A percentile compares a stretch with the other conserved stretches of the same genome.
Evolutionary conservation across 2,888 invertebrate genomes (phyloP).

Genomic region (Epirrhoe alternata): DNA sequence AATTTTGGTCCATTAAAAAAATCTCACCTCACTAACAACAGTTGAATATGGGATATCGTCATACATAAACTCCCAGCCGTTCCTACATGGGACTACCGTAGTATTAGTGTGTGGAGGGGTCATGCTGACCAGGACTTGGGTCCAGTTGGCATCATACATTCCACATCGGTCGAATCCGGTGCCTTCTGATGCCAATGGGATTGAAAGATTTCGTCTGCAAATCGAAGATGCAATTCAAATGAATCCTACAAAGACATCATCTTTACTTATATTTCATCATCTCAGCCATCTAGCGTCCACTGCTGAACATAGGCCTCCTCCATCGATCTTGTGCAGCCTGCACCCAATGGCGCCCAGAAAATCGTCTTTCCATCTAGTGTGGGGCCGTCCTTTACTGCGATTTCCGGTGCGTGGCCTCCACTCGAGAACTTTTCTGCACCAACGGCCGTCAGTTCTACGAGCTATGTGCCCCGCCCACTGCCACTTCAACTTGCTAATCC

Average conservation of each 20-base stretch:
- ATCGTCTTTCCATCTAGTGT: too few relatives aligned
- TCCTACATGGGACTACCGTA: slow-evolving; percentile 49
- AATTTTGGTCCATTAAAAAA: background rate
- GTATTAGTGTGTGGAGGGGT: slow-evolving; percentile 52
- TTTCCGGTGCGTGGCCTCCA: too few relatives aligned
- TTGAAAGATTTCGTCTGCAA: slow-evolving; percentile 59
- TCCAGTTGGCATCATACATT: slow-evolving; percentile 63
- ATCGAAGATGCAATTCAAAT: background rate
- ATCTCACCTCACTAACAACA: slow-evolving; percentile 58
- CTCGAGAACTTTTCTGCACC: too few relatives aligned
- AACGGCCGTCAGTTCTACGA: too few relatives aligned
- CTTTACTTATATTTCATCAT: too few relatives aligned
- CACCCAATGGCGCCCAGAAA: too few relatives aligned
- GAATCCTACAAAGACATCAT: background rate
- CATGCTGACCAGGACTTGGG: slow-evolving; percentile 52
- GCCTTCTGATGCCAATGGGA: slow-evolving; percentile 53
- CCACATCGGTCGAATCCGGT: slow-evolving; percentile 56
- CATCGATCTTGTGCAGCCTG: too few relatives aligned
- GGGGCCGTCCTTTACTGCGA: too few relatives aligned
- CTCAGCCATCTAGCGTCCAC: too few relatives aligned
- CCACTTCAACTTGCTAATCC: too few relatives aligned
- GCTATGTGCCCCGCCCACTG: too few relatives aligned
- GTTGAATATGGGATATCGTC: slow-evolving; percentile 64
- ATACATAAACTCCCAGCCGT: slow-evolving; percentile 64
- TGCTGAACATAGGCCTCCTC: too few relatives aligned